Percentiles rank a stretch among this genome's conserved stretches.
These are phyloP conservation scores for Mareca penelope DNA, from an alignment of 2,797 vertebrate genomes.

Conservation along the genomic window DNA sequence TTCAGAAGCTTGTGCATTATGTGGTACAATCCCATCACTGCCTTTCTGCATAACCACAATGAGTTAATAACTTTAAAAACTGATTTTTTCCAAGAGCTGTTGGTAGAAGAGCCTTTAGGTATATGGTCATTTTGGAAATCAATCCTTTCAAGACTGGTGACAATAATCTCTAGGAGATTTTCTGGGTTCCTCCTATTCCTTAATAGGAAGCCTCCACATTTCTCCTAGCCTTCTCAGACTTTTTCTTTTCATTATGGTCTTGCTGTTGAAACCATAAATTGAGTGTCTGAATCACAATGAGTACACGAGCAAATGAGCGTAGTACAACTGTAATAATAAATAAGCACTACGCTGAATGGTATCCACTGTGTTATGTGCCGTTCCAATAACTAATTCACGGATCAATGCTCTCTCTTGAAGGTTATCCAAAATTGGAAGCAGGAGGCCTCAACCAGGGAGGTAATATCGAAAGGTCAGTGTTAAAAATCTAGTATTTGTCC, in stretches of 20 bases:
- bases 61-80: not conserved
- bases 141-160: not conserved
- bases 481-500: not conserved
- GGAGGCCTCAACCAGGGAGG: not conserved
- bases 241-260: not conserved
- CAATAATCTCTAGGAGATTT: not conserved
- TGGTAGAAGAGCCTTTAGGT: not conserved
- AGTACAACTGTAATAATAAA: not conserved
- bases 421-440: slow-evolving; percentile 12
- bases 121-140: not conserved
- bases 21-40: not conserved
- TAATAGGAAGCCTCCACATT: not conserved
- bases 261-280: not conserved
- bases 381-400: not conserved
- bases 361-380: not conserved
- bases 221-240: not conserved
- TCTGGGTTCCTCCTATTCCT: not conserved
- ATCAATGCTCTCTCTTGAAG: slow-evolving; percentile 14
- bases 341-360: not conserved
- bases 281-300: not conserved
- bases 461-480: not conserved
- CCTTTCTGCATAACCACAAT: not conserved
- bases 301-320: not conserved
- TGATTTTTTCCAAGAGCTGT: not conserved
- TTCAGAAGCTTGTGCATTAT: not conserved